phyloP scores from a whole-genome alignment of 2,888 invertebrate genomes.

The Limnephilus auricula region DNA sequence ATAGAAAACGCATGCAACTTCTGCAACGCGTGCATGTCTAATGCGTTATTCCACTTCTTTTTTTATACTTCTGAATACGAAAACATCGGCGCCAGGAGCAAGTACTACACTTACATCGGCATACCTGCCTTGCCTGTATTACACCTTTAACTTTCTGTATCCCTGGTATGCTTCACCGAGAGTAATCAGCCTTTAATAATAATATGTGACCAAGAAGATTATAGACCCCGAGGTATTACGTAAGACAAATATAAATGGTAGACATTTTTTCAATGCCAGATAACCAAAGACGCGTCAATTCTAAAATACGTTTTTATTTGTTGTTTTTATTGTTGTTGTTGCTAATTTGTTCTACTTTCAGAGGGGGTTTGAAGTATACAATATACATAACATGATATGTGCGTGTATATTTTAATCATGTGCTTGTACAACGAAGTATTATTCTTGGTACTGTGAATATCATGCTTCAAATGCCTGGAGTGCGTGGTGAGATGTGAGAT shows the following conservation, averaged over 20 bases:
- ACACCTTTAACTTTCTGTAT: background rate
- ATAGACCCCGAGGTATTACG: background rate
- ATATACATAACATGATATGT: background rate
- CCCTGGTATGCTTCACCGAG: background rate
- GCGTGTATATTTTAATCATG: background rate
- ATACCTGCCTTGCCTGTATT: background rate
- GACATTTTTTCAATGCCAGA: background rate
- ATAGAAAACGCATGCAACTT: background rate
- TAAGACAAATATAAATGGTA: background rate
- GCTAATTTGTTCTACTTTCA: background rate
- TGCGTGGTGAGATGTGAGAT: background rate
- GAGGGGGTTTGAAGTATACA: background rate
- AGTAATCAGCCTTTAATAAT: background rate
- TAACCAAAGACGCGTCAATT: background rate
- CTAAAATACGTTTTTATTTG: background rate
- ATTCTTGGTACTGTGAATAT: background rate
- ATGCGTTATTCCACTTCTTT: background rate
- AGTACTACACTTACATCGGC: background rate
- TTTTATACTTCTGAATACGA: background rate
- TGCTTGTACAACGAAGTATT: background rate
- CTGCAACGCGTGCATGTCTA: background rate
- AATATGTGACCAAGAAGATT: background rate
- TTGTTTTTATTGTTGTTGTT: background rate
- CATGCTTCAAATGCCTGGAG: background rate
- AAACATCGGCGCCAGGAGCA: background rate